Percentiles rank a stretch among this genome's conserved stretches.
Conservation (phyloP, 2,113 vertebrate genomes). For the Caranx melampygus region DNA sequence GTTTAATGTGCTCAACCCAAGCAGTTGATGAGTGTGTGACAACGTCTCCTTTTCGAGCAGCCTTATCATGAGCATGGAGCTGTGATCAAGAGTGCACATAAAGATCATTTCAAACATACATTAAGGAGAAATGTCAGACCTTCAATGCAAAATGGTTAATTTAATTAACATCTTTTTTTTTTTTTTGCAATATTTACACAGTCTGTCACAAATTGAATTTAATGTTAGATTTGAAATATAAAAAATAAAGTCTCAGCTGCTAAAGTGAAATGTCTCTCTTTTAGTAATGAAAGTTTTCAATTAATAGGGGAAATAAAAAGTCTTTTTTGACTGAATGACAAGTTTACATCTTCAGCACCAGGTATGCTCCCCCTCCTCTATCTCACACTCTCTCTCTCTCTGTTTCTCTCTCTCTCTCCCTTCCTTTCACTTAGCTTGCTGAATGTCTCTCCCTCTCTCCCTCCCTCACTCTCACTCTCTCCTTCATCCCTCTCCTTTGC, state of each 20-base stretch:
- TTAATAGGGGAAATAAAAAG: slow-evolving; percentile 20
- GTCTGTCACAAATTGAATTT: slow-evolving; percentile 10
- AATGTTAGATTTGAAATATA: slow-evolving; percentile 2
- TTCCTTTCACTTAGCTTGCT: slow-evolving; percentile 12
- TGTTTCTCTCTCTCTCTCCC: slow-evolving; percentile 7
- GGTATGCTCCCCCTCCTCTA: background rate
- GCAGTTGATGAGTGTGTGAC: background rate
- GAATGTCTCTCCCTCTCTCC: background rate
- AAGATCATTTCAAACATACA: slow-evolving; percentile 20
- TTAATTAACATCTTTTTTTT: slow-evolving; percentile 7
- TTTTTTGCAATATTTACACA: background rate
- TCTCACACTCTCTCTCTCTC: background rate
- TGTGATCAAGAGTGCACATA: slow-evolving; percentile 18
- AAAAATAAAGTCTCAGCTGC: background rate
- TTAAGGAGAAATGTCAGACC: background rate
- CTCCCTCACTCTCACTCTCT: slow-evolving; percentile 8
- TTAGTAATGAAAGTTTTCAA: slow-evolving; percentile 4
- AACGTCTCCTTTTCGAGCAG: background rate
- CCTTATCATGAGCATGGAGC: background rate
- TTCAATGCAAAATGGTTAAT: slow-evolving; percentile 29
- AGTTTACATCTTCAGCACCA: slow-evolving; percentile 27
- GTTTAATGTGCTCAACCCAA: background rate
- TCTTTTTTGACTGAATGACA: slow-evolving; percentile 37
- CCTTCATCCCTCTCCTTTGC: slow-evolving; percentile 57
- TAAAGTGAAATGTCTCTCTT: slow-evolving; percentile 12